phyloP scores from a whole-genome alignment of 2,113 vertebrate species.

The Natator depressus region DNA sequence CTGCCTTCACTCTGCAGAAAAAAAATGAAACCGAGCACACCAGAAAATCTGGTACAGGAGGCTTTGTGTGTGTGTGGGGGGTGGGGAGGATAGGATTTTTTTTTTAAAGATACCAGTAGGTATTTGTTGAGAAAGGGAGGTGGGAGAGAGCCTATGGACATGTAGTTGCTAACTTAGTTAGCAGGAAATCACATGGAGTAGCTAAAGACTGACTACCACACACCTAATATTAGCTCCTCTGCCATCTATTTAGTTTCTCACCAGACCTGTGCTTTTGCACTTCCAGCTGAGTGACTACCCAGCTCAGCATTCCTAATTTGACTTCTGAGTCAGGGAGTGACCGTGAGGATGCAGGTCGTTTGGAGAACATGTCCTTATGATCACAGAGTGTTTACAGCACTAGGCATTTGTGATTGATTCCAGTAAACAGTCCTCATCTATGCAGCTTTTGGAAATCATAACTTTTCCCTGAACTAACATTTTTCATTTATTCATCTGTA shows the following conservation, averaged over 20 bases:
- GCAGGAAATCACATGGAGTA: fast-evolving
- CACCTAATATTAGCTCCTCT: fast-evolving
- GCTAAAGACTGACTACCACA: neutral
- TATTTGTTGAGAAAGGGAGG: neutral
- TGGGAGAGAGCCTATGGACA: fast-evolving
- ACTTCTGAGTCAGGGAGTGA: neutral
- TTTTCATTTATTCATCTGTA: neutral
- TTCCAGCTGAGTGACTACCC: neutral
- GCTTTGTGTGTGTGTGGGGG: neutral
- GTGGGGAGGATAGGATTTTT: neutral
- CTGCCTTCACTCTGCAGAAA: neutral
- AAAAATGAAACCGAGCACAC: neutral
- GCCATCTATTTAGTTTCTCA: neutral
- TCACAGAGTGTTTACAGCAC: neutral
- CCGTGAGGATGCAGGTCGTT: neutral
- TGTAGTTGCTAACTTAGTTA: neutral
- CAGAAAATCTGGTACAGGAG: neutral
- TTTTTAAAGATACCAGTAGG: neutral
- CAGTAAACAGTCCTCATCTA: neutral
- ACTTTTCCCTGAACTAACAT: neutral
- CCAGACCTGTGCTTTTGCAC: neutral
- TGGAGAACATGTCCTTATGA: fast-evolving
- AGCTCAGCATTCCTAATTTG: fast-evolving
- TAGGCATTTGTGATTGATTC: neutral
- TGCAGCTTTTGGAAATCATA: neutral